Base-by-base conservation (phyloP, 2,888 invertebrate genomes). In the Pyrocoelia pectoralis region DNA sequence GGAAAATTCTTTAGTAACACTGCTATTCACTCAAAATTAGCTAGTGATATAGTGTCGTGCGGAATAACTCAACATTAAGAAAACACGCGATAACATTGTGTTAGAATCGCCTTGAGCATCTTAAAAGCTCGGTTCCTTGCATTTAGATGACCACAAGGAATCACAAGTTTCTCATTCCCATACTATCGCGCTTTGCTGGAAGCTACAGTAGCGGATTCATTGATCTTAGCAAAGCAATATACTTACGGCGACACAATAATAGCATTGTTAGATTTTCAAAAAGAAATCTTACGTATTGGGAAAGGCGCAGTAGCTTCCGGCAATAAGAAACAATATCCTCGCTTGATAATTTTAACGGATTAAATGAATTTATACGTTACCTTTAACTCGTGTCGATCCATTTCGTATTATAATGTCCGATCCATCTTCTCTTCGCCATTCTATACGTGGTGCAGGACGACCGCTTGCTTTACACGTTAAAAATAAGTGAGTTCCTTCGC, bases 341-440 rank as follows among this genome's bases (percentile, higher is more conserved):
- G 53, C 51, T 24, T 61, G 59, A 69, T 68, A 67, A 68, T 67
- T 64, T 61, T 64, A 67, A 63, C 53, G 51, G 46, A 12, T n/a
- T 29, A 49, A 33, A 3, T 49, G 48, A 14, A 43, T 9, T 43
- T 56, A 59, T 53, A 59, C 24, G 54, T 73, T 72, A 80, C 80
- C 79, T 76, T 70, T 73, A n/a, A 73, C 74, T 29, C 75, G 76
- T 70, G 66, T 54, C 90, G 84, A 83, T 43, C 86, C 83, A 74
- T 92, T 90, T 76, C 90, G 89, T 56, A 94, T 84, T 54, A 93
- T 87, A 71, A 95, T 92, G 76, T 93, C 91, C 61, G 85, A 85
- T 38, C 91, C 90, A 78, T 95, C 93, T 82, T 95, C 95, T 55
- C 94, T 83, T 41, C 92, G 86, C 95, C 95, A 95, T 73, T 87